These are phyloP conservation scores for Drosophila tropicalis DNA, from an alignment of 1,140 invertebrate species.

Conservation along the genomic window DNA sequence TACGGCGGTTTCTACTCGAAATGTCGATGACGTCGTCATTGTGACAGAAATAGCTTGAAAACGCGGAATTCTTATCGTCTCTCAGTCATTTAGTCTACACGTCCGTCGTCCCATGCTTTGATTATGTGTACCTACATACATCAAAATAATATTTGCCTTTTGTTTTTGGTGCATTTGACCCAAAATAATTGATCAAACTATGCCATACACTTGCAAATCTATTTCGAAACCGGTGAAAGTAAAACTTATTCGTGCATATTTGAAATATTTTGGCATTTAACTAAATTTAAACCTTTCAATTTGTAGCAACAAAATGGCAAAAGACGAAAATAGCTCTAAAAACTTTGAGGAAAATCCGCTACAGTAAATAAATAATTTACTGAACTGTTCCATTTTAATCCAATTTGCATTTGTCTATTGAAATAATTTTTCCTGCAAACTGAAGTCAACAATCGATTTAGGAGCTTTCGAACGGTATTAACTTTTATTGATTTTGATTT, in stretches of 20 bases:
- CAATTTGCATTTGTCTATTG: too few species aligned
- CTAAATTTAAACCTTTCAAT: slow-evolving; percentile 74
- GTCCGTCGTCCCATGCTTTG: slow-evolving; percentile 16
- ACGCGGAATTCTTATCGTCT: slow-evolving; percentile 34
- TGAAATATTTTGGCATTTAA: slow-evolving; percentile 73
- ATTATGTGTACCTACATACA: slow-evolving; percentile 45
- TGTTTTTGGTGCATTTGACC: slow-evolving; percentile 5
- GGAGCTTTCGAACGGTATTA: background rate
- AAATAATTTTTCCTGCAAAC: too few species aligned
- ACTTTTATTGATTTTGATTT: slow-evolving; percentile 30
- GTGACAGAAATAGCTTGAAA: slow-evolving; percentile 47
- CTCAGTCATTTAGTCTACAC: background rate
- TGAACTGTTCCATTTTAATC: background rate
- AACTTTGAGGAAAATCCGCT: slow-evolving; percentile 11
- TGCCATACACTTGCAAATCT: slow-evolving; percentile 24
- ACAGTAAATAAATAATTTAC: slow-evolving; percentile 1
- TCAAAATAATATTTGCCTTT: background rate
- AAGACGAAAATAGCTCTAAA: slow-evolving; percentile 43
- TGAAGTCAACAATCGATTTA: too few species aligned
- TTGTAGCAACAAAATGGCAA: slow-evolving; percentile 62
- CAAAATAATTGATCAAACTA: slow-evolving; percentile 74
- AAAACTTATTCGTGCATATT: slow-evolving; percentile 59
- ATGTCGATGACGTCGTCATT: slow-evolving; percentile 59
- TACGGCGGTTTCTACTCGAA: slow-evolving; percentile 48
- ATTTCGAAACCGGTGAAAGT: slow-evolving; percentile 18